Evolutionary conservation across 2,797 vertebrate species (phyloP).

Genomic region (Microcaecilia unicolor): DNA sequence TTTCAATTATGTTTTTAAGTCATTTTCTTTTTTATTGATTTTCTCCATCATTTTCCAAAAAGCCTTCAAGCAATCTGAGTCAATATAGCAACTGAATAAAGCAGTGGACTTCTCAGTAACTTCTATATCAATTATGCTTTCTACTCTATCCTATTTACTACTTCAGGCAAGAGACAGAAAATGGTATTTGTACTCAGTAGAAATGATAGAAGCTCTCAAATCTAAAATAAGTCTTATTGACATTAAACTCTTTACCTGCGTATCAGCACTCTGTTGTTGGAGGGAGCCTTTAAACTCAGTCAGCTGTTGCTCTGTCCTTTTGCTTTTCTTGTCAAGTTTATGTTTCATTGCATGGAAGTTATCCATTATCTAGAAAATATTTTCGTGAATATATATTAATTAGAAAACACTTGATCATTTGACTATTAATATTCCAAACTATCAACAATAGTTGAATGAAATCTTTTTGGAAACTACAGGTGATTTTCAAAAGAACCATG

Average conservation of each 20-base stretch:
- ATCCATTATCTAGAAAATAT: constrained; percentile 27
- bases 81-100: constrained; percentile 32
- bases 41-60: constrained; percentile 29
- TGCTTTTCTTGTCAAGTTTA: constrained; percentile 13
- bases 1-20: constrained; percentile 29
- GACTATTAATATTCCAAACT: no score
- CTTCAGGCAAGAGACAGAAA: constrained; percentile 30
- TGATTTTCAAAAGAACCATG: no score
- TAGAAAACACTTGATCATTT: no score
- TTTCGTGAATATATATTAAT: constrained; percentile 3
- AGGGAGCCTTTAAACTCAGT: constrained; percentile 6
- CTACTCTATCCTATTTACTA: constrained; percentile 22
- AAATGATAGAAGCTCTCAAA: constrained; percentile 20
- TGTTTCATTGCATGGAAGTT: constrained; percentile 15
- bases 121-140: constrained; percentile 31
- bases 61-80: constrained; percentile 26
- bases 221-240: constrained; percentile 1
- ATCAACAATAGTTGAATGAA: no score
- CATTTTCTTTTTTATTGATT: constrained; percentile 35
- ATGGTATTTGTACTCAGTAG: constrained; percentile 4
- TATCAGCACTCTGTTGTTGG: constrained; percentile 17
- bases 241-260: constrained; percentile 33
- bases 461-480: no score
- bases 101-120: constrained; percentile 29
- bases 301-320: constrained; percentile 25